A percentile compares a stretch with the other conserved stretches of the same genome.
Evolutionary conservation across 2,888 invertebrate genomes (phyloP).

Genomic region (Drosophila nr. perissopoda): DNA sequence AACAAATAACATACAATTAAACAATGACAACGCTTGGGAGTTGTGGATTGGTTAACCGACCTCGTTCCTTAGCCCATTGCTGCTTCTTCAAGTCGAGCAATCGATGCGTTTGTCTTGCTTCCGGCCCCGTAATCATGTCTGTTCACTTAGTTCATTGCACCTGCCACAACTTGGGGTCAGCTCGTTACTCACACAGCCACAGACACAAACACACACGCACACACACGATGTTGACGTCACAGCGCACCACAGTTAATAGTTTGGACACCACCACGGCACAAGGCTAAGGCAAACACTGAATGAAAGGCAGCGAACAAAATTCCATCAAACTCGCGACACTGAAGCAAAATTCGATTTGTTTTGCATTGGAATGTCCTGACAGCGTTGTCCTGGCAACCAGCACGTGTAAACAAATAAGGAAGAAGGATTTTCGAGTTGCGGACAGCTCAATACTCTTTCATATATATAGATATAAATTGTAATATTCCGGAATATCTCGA

Average conservation of each 20-base stretch:
- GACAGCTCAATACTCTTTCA: neutral
- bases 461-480: neutral
- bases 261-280: constrained; percentile 50
- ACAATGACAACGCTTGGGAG: neutral
- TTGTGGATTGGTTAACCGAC: constrained; percentile 85
- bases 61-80: constrained; percentile 97
- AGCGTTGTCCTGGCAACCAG: constrained; percentile 65
- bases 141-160: constrained; percentile 67
- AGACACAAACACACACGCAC: constrained; percentile 9
- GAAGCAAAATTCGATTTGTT: constrained; percentile 59
- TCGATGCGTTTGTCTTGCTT: constrained; percentile 85
- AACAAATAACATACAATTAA: neutral
- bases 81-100: constrained; percentile 94
- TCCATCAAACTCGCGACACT: constrained; percentile 58
- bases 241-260: neutral
- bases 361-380: constrained; percentile 75
- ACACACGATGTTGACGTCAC: constrained; percentile 13
- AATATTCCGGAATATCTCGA: neutral
- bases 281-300: constrained; percentile 65
- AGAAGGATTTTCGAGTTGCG: too few relatives aligned
- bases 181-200: constrained; percentile 5
- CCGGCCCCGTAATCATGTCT: constrained; percentile 82
- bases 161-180: constrained; percentile 25
- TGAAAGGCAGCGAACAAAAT: constrained; percentile 53
- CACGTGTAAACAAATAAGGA: constrained; percentile 48